Conservation (phyloP, 2,888 invertebrate species). For the Micropterix aruncella region DNA sequence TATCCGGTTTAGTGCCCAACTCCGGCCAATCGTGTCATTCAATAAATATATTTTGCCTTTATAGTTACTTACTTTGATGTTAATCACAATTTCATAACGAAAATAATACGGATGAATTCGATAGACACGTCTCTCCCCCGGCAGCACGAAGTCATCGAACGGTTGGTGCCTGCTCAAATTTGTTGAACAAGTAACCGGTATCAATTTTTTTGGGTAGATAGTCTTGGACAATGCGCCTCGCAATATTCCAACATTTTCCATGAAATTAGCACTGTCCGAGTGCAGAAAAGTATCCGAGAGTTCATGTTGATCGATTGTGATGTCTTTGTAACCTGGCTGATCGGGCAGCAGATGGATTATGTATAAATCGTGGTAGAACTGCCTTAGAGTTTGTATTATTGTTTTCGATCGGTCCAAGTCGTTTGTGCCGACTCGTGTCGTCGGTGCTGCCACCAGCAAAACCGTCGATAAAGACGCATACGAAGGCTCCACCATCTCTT, state of each 20-base stretch:
- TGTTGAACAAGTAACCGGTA: slow-evolving; percentile 27
- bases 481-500: slow-evolving; percentile 20
- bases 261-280: slow-evolving; percentile 14
- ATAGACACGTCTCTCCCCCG: slow-evolving; percentile 33
- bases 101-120: slow-evolving; percentile 35
- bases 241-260: slow-evolving; percentile 13
- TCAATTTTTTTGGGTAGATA: slow-evolving; percentile 25
- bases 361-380: slow-evolving; percentile 35
- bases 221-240: slow-evolving; percentile 18
- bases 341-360: slow-evolving; percentile 37
- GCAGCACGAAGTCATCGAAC: slow-evolving; percentile 45
- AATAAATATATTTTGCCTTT: too few species aligned
- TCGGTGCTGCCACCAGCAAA: slow-evolving; percentile 36
- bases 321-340: slow-evolving; percentile 26
- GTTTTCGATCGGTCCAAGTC: slow-evolving; percentile 27
- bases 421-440: slow-evolving; percentile 26
- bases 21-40: too few species aligned
- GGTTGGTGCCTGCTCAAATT: slow-evolving; percentile 22
- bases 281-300: slow-evolving; percentile 34
- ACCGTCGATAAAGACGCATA: slow-evolving; percentile 33
- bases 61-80: not conserved
- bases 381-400: slow-evolving; percentile 29
- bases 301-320: slow-evolving; percentile 31
- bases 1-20: too few species aligned
- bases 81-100: slow-evolving; percentile 17